Percentiles rank a stretch among this genome's conserved stretches.
phyloP scores from a whole-genome alignment of 2,888 invertebrate genomes.

The Cosmorhoe ocellata region DNA sequence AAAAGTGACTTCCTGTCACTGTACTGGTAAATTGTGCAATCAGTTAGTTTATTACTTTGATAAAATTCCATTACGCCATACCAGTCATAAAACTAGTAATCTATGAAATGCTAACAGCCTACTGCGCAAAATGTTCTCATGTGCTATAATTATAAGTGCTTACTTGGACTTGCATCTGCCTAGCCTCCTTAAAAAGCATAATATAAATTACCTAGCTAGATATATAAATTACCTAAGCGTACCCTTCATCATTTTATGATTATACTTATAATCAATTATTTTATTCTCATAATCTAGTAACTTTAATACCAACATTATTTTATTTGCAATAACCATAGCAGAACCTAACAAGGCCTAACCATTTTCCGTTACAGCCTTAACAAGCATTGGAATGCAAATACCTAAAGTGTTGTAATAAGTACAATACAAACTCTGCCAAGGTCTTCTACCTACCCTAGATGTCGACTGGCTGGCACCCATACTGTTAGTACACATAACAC shows the following conservation, averaged over 20 bases:
- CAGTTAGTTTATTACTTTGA: background rate
- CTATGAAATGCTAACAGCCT: no score
- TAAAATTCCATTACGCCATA: background rate
- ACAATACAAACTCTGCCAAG: conserved; percentile 29
- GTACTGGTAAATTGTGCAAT: conserved; percentile 1
- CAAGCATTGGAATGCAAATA: conserved; percentile 30
- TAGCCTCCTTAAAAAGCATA: no score
- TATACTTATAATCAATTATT: no score
- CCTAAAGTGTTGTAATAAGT: background rate
- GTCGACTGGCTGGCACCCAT: conserved; percentile 16
- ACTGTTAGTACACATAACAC: conserved; percentile 6
- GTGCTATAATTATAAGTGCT: no score
- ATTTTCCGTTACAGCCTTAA: conserved; percentile 21
- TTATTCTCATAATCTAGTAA: no score
- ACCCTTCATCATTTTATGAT: no score
- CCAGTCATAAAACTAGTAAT: no score
- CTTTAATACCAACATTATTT: no score
- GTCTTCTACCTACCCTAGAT: conserved; percentile 14
- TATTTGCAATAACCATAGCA: background rate
- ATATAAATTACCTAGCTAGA: no score
- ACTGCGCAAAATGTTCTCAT: no score
- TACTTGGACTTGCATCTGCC: no score
- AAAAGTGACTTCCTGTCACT: conserved; percentile 9
- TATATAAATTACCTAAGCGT: no score
- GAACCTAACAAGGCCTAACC: conserved; percentile 1